Conservation (phyloP, 2,888 invertebrate species). For the Cheilosia scutellata region DNA sequence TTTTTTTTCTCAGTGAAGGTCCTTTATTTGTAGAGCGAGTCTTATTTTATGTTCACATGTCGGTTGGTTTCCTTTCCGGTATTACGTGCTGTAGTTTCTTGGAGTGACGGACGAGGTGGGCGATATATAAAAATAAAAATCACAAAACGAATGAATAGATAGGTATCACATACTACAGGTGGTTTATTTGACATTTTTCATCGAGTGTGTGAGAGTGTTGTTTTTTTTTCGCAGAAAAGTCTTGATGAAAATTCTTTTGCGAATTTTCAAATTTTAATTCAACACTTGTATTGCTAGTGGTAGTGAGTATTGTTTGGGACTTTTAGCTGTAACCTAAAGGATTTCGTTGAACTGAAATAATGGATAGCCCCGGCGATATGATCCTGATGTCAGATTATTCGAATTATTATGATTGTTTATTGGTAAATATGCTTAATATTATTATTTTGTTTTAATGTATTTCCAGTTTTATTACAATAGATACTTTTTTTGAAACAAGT, state of each 20-base stretch:
- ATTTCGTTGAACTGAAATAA: background rate
- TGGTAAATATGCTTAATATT: slow-evolving; percentile 45
- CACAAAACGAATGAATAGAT: slow-evolving; percentile 12
- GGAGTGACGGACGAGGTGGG: slow-evolving; percentile 42
- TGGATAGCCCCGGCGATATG: slow-evolving; percentile 58
- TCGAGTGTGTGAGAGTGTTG: slow-evolving; percentile 12
- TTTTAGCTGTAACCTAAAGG: background rate
- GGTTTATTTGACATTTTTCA: slow-evolving; percentile 49
- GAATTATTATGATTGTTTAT: slow-evolving; percentile 55
- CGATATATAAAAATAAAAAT: slow-evolving; percentile 4
- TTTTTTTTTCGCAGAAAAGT: background rate
- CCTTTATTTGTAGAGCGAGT: slow-evolving; percentile 48
- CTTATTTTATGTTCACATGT: slow-evolving; percentile 40
- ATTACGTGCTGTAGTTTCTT: slow-evolving; percentile 34
- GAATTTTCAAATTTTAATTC: background rate
- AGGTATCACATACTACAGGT: slow-evolving; percentile 61
- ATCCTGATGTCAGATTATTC: slow-evolving; percentile 52
- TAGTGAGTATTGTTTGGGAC: background rate
- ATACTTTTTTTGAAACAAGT: background rate
- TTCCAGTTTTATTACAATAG: background rate
- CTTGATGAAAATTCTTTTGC: background rate
- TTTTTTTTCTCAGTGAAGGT: slow-evolving; percentile 21
- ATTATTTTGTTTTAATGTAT: background rate
- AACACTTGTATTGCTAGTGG: background rate
- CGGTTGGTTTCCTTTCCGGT: slow-evolving; percentile 44